These are phyloP conservation scores for Lithosia quadra DNA, from an alignment of 2,888 invertebrate species.

Conservation along the genomic window DNA sequence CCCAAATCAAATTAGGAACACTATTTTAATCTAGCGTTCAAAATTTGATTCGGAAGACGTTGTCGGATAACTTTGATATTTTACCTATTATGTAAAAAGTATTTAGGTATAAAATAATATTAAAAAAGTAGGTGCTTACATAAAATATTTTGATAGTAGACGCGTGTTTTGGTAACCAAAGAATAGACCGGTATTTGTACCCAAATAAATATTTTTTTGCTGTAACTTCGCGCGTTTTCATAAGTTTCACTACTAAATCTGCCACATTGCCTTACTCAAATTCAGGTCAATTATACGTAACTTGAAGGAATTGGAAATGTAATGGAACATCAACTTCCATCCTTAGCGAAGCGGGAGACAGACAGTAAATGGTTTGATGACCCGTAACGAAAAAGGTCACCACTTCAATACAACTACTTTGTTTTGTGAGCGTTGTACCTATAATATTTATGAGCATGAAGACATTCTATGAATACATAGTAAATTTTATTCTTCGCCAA, in stretches of 20 bases:
- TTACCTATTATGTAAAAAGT: too few relatives aligned
- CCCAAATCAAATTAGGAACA: too few relatives aligned
- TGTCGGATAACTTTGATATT: too few relatives aligned
- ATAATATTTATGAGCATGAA: neutral
- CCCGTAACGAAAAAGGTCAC: slow-evolving; percentile 1
- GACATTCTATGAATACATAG: neutral
- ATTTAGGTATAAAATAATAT: too few relatives aligned
- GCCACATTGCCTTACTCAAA: neutral
- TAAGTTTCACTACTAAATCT: too few relatives aligned
- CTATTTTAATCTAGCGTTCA: too few relatives aligned
- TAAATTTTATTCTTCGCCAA: slow-evolving; percentile 1
- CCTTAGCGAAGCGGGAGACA: neutral
- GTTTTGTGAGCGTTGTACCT: neutral
- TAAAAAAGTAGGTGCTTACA: too few relatives aligned
- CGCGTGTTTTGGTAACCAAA: neutral
- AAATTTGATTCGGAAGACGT: too few relatives aligned
- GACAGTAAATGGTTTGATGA: neutral
- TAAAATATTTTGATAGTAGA: neutral
- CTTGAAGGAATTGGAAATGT: neutral
- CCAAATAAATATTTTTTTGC: too few relatives aligned
- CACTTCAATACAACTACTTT: neutral
- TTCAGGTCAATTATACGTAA: neutral
- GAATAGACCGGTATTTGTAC: too few relatives aligned
- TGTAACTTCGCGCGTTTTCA: neutral
- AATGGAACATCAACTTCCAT: neutral